Percentiles rank a stretch among this genome's conserved stretches.
Evolutionary conservation across 1,140 invertebrate genomes (phyloP).

Genomic region (Muscidifurax raptorellus): DNA sequence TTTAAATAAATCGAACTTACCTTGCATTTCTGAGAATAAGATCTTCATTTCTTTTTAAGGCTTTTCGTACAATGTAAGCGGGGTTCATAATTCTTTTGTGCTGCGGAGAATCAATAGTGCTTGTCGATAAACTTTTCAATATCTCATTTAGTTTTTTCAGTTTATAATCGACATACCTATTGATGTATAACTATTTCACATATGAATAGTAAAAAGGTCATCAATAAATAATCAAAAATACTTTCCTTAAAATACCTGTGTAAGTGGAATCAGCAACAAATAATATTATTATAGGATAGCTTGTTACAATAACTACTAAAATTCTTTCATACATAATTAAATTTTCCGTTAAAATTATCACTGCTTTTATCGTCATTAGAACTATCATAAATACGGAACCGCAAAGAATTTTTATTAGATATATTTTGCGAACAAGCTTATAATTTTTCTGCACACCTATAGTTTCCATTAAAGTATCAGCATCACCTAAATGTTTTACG

Average conservation of each 20-base stretch:
- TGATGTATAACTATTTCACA: background rate
- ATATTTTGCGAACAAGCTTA: constrained; percentile 5
- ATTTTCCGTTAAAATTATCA: background rate
- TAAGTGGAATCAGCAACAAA: constrained; percentile 49
- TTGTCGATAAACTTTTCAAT: background rate
- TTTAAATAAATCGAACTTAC: background rate
- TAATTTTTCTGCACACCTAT: constrained; percentile 48
- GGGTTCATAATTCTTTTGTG: background rate
- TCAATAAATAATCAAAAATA: background rate
- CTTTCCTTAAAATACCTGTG: constrained; percentile 53
- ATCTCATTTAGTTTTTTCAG: background rate
- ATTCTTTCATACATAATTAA: background rate
- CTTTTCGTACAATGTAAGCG: background rate
- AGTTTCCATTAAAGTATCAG: constrained; percentile 48
- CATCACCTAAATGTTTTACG: background rate
- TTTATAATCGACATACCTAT: background rate
- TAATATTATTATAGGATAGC: constrained; percentile 28
- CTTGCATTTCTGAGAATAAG: constrained; percentile 13
- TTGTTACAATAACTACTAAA: background rate
- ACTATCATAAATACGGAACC: background rate
- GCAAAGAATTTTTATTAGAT: background rate
- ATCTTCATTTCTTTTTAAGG: background rate
- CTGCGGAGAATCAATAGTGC: background rate
- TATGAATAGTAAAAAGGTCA: background rate
- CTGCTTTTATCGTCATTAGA: background rate